Evolutionary conservation across 2,888 invertebrate genomes (phyloP).

Genomic region (Tipula vernalis): DNA sequence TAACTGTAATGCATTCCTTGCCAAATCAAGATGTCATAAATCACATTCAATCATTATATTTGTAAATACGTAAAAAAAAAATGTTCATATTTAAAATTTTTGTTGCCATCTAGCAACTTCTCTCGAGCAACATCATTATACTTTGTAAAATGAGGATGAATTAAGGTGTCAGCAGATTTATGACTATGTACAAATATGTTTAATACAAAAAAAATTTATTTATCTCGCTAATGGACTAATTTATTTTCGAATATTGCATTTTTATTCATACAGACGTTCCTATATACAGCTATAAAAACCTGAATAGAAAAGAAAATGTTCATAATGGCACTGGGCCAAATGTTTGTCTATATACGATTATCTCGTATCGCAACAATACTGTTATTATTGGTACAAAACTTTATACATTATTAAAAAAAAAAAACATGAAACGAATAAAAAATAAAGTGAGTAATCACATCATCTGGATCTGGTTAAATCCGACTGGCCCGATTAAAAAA

Average conservation of each 20-base stretch:
- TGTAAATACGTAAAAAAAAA: background rate
- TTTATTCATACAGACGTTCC: background rate
- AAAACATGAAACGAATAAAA: background rate
- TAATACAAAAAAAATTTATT: background rate
- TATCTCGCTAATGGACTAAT: background rate
- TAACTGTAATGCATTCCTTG: background rate
- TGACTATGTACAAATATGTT: background rate
- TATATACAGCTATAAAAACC: background rate
- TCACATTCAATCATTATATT: background rate
- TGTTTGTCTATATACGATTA: background rate
- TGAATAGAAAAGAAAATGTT: background rate
- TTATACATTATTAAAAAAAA: background rate
- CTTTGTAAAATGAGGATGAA: background rate
- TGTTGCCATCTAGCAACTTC: background rate
- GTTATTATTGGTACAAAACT: background rate
- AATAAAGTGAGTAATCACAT: background rate
- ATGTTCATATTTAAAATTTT: background rate
- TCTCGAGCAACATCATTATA: background rate
- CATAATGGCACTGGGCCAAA: background rate
- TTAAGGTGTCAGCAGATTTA: background rate
- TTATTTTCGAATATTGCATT: background rate
- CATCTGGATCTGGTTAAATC: background rate
- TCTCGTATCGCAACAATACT: background rate
- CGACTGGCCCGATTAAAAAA: background rate
- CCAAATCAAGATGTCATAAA: background rate